Conservation (phyloP, 2,113 vertebrate species). For the Butastur rufipennis region DNA sequence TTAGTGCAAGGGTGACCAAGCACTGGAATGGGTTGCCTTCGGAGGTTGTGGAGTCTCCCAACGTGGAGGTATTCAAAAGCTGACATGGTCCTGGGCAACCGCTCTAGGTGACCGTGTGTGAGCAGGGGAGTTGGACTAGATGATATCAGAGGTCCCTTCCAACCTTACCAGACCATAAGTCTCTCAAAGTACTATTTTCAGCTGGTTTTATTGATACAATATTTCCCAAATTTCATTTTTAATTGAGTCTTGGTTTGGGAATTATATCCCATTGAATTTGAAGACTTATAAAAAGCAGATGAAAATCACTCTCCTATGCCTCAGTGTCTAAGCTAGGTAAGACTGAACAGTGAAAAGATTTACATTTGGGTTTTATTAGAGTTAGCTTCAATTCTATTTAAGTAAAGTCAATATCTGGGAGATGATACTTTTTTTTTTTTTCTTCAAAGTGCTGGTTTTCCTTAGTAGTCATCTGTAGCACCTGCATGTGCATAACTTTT, state of each 20-base stretch:
- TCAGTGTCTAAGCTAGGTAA: not conserved
- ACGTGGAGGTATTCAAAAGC: not conserved
- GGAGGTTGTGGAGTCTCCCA: not conserved
- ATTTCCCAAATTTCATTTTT: not conserved
- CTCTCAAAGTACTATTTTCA: not conserved
- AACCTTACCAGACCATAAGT: not conserved
- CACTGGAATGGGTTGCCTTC: not conserved
- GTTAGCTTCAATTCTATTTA: not conserved
- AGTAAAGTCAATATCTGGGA: not conserved
- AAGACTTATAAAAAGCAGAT: not conserved
- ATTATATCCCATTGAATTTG: not conserved
- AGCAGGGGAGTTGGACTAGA: not conserved
- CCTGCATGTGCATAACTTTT: not conserved
- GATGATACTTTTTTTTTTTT: not conserved
- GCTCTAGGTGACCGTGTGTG: not conserved
- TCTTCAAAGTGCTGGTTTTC: not conserved
- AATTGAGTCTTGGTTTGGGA: not conserved
- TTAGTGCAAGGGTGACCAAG: not conserved
- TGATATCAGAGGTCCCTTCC: not conserved
- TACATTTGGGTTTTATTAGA: not conserved
- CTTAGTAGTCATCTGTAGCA: not conserved
- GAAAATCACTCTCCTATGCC: not conserved
- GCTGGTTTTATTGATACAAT: not conserved
- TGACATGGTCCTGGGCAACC: not conserved
- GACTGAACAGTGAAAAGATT: not conserved